Evolutionary conservation across 1,140 invertebrate species (phyloP).

Genomic region (Macrocentrus cingulum): DNA sequence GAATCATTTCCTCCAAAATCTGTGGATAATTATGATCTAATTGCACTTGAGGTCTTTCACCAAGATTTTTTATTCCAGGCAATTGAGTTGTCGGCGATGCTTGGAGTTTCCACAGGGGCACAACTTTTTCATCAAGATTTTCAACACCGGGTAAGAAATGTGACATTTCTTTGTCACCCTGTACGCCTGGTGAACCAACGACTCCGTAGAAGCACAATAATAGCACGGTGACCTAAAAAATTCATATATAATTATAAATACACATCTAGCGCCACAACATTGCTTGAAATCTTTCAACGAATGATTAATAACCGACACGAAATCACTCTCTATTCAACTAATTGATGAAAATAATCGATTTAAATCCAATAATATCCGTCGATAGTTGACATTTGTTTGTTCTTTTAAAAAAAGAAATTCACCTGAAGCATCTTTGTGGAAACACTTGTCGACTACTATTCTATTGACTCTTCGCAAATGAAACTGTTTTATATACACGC

Average conservation of each 20-base stretch:
- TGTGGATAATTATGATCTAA: too few species aligned
- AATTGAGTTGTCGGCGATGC: background rate
- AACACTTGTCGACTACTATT: background rate
- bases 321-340: too few species aligned
- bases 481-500: constrained; percentile 12
- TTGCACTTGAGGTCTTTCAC: constrained; percentile 11
- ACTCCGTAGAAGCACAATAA: constrained; percentile 9
- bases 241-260: background rate
- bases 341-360: too few species aligned
- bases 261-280: too few species aligned
- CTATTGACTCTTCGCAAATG: background rate
- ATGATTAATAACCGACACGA: background rate
- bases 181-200: background rate
- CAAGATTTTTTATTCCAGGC: constrained; percentile 7
- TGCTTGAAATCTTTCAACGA: background rate
- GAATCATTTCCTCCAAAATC: too few species aligned
- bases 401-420: constrained; percentile 2
- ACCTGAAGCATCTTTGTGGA: background rate
- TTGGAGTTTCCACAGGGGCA: background rate
- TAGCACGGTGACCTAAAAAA: background rate
- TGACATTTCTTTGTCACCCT: background rate
- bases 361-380: too few species aligned
- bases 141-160: background rate
- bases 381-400: background rate
- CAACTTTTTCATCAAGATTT: background rate